Evolutionary conservation across 2,888 invertebrate species (phyloP).

Genomic region (Lypha dubia): DNA sequence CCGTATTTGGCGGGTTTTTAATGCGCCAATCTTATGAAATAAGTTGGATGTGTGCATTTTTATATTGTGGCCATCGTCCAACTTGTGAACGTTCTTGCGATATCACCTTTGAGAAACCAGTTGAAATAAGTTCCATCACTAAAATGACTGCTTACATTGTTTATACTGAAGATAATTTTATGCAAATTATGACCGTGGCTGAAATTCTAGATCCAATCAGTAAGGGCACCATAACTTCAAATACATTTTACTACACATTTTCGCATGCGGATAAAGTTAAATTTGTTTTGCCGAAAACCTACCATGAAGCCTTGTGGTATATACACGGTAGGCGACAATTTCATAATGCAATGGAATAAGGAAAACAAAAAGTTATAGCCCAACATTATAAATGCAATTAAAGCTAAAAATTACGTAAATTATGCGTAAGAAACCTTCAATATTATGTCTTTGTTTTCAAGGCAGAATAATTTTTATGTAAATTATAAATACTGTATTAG

Average conservation of each 20-base stretch:
- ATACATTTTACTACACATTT: slow-evolving; percentile 90
- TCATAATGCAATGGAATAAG: slow-evolving; percentile 81
- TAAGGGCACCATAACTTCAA: slow-evolving; percentile 86
- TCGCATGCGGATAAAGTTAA: slow-evolving; percentile 84
- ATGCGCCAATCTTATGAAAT: slow-evolving; percentile 91
- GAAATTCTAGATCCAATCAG: slow-evolving; percentile 85
- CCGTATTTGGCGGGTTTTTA: slow-evolving; percentile 90
- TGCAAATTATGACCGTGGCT: slow-evolving; percentile 88
- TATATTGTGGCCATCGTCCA: slow-evolving; percentile 86
- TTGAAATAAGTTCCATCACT: slow-evolving; percentile 88
- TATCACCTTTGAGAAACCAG: slow-evolving; percentile 88
- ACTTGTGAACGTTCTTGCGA: slow-evolving; percentile 87
- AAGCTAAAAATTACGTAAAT: too few relatives aligned
- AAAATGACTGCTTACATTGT: slow-evolving; percentile 88
- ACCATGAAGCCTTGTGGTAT: slow-evolving; percentile 87
- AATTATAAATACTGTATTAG: too few relatives aligned
- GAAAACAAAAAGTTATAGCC: not conserved
- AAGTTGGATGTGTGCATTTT: slow-evolving; percentile 86
- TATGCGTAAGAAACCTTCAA: too few relatives aligned
- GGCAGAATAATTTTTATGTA: too few relatives aligned
- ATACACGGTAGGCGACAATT: slow-evolving; percentile 85
- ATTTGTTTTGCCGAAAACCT: slow-evolving; percentile 86
- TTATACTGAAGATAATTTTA: slow-evolving; percentile 84
- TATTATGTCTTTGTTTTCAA: too few relatives aligned
- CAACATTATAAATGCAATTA: too few relatives aligned